Conservation (phyloP, 2,797 vertebrate species). For the Pipistrellus nathusii region DNA sequence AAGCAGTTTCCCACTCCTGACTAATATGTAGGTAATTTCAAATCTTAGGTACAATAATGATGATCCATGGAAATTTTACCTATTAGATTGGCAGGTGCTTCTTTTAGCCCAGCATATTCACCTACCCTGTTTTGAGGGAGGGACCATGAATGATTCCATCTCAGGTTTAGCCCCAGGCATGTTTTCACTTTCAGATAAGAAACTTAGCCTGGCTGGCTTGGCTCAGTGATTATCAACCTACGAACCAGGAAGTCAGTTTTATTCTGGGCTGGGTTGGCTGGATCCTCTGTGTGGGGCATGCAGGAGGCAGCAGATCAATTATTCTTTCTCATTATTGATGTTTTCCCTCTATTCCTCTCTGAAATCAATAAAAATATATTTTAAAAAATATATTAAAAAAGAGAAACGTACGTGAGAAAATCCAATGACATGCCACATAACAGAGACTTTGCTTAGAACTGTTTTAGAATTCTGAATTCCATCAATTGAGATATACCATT, state of each 20-base stretch:
- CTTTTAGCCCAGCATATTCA: conserved; percentile 77
- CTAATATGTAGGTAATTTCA: conserved; percentile 69
- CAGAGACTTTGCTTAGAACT: not conserved
- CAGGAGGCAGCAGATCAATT: too few species aligned
- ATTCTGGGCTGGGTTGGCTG: too few species aligned
- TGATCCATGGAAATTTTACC: conserved; percentile 54
- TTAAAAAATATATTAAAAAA: too few species aligned
- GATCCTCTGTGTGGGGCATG: too few species aligned
- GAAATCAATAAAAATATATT: too few species aligned
- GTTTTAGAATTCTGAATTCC: not conserved
- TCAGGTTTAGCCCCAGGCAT: conserved; percentile 54
- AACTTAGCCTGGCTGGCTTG: not conserved
- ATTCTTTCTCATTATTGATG: too few species aligned
- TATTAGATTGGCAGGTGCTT: conserved; percentile 72
- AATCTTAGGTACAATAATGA: conserved; percentile 69
- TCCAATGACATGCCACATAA: not conserved
- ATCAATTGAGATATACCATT: not conserved
- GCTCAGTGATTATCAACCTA: too few species aligned
- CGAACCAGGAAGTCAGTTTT: too few species aligned
- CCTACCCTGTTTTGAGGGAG: not conserved
- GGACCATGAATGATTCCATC: conserved; percentile 51
- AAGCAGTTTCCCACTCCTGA: conserved; percentile 76
- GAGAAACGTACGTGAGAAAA: conserved; percentile 32
- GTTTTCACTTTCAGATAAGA: conserved; percentile 67
- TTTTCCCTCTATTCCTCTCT: too few species aligned